These are phyloP conservation scores for Emys orbicularis DNA, from an alignment of 2,797 vertebrate genomes.

Conservation along the genomic window DNA sequence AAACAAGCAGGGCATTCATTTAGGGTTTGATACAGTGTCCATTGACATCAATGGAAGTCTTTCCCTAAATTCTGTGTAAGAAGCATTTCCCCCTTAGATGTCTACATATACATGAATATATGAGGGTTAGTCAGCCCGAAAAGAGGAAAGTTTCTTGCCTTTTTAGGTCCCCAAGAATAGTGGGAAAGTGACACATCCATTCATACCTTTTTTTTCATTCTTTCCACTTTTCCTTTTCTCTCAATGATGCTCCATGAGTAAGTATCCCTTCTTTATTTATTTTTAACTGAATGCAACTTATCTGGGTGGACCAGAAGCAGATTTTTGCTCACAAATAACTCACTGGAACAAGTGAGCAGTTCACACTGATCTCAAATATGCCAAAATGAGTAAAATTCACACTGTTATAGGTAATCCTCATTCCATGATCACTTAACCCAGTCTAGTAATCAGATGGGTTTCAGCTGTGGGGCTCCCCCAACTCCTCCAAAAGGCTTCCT, in stretches of 20 bases:
- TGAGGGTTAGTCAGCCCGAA: neutral
- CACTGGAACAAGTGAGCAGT: neutral
- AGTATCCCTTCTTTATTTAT: neutral
- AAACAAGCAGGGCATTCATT: too few species aligned
- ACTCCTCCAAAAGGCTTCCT: neutral
- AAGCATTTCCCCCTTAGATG: neutral
- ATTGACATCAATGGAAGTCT: too few species aligned
- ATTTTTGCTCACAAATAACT: conserved; percentile 13
- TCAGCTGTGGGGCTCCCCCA: neutral
- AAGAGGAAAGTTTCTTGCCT: conserved; percentile 12
- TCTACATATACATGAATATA: neutral
- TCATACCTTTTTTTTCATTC: neutral
- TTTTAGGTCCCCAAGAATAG: neutral
- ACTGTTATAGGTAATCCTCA: neutral
- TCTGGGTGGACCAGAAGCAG: neutral
- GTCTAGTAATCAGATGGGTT: neutral
- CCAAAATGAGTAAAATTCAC: neutral
- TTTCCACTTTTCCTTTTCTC: neutral
- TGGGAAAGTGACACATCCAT: neutral
- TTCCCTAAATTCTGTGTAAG: too few species aligned
- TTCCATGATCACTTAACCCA: neutral
- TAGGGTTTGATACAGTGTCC: too few species aligned
- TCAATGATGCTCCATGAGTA: neutral
- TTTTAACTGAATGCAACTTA: neutral
- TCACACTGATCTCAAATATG: neutral